Conservation (phyloP, 2,888 invertebrate genomes). For the Cerastis leucographa region DNA sequence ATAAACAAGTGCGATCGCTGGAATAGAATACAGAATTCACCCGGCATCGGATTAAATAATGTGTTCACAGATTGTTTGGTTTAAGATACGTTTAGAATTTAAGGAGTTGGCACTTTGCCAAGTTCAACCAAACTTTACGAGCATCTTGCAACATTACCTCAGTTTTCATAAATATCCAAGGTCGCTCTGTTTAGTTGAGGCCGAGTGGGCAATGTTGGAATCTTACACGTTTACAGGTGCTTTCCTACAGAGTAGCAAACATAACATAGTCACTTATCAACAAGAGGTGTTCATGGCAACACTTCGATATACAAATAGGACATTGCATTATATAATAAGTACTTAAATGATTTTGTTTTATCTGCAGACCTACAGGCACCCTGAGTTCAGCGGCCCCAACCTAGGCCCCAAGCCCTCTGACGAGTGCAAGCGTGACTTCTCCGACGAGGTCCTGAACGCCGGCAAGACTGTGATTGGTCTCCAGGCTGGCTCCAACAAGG, state of each 20-base stretch:
- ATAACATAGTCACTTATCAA: conserved; percentile 1
- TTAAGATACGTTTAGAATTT: conserved; percentile 80
- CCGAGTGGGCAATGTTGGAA: conserved; percentile 74
- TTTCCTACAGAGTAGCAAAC: conserved; percentile 14
- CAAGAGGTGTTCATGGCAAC: not conserved
- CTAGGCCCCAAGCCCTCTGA: conserved; percentile 98
- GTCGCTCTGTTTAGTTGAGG: conserved; percentile 75
- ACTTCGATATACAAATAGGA: not conserved
- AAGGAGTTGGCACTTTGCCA: conserved; percentile 84
- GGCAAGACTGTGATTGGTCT: conserved; percentile 97
- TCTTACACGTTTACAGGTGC: conserved; percentile 49
- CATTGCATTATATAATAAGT: not conserved
- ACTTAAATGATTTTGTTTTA: conserved; percentile 54
- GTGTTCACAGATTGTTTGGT: conserved; percentile 82
- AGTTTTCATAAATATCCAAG: conserved; percentile 89
- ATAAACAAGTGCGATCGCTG: conserved; percentile 61
- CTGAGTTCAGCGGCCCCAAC: conserved; percentile 96
- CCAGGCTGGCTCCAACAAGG: conserved; percentile 99
- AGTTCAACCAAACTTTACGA: conserved; percentile 85
- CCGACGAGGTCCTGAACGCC: conserved; percentile 96
- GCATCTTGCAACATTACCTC: conserved; percentile 87
- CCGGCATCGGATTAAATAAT: conserved; percentile 73
- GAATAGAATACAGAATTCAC: conserved; percentile 44
- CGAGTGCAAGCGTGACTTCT: conserved; percentile 98
- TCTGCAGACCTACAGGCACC: conserved; percentile 95